These are phyloP conservation scores for Rotaria sp. DNA, from an alignment of 2,888 invertebrate genomes.

Conservation along the genomic window DNA sequence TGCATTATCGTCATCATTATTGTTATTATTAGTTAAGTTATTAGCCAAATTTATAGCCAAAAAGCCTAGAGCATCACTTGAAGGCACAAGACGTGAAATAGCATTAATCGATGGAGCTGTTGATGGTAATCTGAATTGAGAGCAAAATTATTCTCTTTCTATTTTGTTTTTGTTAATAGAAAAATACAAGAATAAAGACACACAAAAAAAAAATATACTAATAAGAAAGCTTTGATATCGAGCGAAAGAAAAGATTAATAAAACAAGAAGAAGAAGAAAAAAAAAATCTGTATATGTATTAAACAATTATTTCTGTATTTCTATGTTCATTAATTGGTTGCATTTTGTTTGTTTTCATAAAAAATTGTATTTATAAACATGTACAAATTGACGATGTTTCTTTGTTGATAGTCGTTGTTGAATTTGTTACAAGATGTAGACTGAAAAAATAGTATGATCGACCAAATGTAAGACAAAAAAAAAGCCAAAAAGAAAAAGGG, in stretches of 20 bases:
- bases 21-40: not conserved
- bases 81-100: not conserved
- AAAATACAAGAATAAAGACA: not conserved
- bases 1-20: not conserved
- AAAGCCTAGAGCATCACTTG: not conserved
- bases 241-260: not conserved
- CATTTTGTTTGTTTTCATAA: not conserved
- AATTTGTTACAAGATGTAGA: not conserved
- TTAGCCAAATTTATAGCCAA: not conserved
- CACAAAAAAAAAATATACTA: not conserved
- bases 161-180: not conserved
- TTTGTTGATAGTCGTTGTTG: not conserved
- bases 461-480: not conserved
- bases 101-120: not conserved
- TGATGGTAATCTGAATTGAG: not conserved
- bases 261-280: not conserved
- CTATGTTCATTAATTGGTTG: not conserved
- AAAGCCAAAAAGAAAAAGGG: no score
- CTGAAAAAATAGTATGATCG: slow-evolving; percentile 14
- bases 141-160: not conserved
- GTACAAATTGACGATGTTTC: not conserved
- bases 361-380: not conserved
- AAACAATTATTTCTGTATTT: not conserved
- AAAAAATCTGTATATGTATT: not conserved
- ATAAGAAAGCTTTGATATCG: not conserved